Base-by-base conservation (phyloP, 2,888 invertebrate species). In the Junonia oenone region DNA sequence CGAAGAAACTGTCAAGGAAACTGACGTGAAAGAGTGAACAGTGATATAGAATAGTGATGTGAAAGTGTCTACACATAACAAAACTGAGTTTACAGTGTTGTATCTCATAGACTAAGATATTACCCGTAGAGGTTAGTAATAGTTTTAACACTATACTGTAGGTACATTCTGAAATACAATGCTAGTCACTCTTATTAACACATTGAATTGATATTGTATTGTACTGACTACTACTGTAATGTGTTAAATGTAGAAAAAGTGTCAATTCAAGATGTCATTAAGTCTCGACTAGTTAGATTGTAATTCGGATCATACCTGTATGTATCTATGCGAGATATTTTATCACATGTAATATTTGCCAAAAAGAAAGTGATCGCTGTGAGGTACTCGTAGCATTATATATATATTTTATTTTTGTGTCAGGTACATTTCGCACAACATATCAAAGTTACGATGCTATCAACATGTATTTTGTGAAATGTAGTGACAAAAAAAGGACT, bases 401-500 rank as follows among this genome's bases (percentile, higher is more conserved):
- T 51, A 26, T 45, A 45, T 22, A 22, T 22, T 45, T 26, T n/a
- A 40, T 43, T 40, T 45, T 33, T 55, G 27, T 51, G 31, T 58
- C 38, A 40, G 43, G 38, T 29, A 53, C 55, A 52, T 61, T 64
- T 65, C 63, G 63, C 68, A 72, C 65, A 72, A 78, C 82, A 80
- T 78, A 81, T 80, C 80, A 77, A 62, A 19, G n/a, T 11, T 63
- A 47, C 48, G 58, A 76, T 72, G 74, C 75, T 73, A 76, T 76
- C 75, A 74, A 74, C 72, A 76, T 57, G 45, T 17, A 40, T 40
- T 17, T 40, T 40, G 38, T 61, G 61, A 67, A 67, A 61, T 66
- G 65, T 74, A 73, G 68, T 51, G 72, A 74, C 70, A 66, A 64
- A 76, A 72, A 68, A 78, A 81, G 82, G 78, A 83, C 83, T 78